phyloP scores from a whole-genome alignment of 1,140 invertebrate species.

The Helicoverpa zea region DNA sequence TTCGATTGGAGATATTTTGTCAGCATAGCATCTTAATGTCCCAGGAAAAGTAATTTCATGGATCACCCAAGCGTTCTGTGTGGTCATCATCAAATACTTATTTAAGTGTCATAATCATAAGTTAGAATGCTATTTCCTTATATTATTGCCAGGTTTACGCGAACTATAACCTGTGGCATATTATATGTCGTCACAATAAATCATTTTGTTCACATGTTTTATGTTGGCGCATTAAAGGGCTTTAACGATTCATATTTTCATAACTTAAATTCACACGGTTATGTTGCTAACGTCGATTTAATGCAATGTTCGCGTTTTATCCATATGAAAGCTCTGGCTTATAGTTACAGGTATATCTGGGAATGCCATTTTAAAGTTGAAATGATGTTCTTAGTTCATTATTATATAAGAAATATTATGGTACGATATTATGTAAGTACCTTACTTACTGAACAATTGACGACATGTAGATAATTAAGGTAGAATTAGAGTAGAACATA shows the following conservation, averaged over 20 bases:
- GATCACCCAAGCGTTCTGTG: not conserved
- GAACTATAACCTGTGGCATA: not conserved
- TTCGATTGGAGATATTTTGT: no score
- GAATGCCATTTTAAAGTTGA: no score
- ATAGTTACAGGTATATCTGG: no score
- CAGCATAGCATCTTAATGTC: no score
- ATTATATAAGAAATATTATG: no score
- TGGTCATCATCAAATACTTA: not conserved
- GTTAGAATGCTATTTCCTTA: not conserved
- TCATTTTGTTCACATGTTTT: no score
- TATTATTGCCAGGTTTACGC: not conserved
- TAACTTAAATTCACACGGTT: not conserved
- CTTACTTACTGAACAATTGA: not conserved
- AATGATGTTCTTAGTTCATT: no score
- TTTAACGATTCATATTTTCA: not conserved
- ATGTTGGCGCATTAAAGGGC: not conserved
- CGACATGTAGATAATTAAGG: not conserved
- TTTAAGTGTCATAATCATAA: not conserved
- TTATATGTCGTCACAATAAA: not conserved
- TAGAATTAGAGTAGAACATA: not conserved
- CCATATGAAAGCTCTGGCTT: no score
- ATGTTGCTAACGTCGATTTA: not conserved
- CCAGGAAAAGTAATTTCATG: no score
- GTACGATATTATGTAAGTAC: not conserved
- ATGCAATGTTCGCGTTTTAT: no score